A percentile compares a stretch with the other conserved stretches of the same genome.
Conservation (phyloP, 2,797 vertebrate species). For the Acropternis orthonyx region DNA sequence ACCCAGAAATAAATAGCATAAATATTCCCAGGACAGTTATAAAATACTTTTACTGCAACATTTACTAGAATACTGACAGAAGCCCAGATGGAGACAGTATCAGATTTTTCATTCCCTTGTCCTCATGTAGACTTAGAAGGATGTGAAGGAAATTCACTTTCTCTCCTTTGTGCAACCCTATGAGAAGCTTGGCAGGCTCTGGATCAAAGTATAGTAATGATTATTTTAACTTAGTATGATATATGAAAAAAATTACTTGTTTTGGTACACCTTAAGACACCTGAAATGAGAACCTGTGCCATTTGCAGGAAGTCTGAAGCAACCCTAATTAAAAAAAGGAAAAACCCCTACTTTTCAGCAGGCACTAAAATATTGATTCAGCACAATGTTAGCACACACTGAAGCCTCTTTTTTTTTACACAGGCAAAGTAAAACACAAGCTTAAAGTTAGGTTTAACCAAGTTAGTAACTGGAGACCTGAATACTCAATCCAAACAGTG, state of each 20-base stretch:
- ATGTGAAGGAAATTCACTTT: not conserved
- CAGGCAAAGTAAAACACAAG: not conserved
- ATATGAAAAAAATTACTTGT: not conserved
- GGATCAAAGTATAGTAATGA: not conserved
- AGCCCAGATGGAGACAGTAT: not conserved
- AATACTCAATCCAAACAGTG: not conserved
- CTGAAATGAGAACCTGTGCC: not conserved
- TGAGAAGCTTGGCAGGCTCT: not conserved
- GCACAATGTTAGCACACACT: not conserved
- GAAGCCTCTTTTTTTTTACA: not conserved
- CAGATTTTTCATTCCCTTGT: not conserved
- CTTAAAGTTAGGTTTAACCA: not conserved
- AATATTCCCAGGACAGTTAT: not conserved
- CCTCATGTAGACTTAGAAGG: not conserved
- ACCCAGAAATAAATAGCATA: not conserved
- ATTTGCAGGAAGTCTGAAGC: not conserved
- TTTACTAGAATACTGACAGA: not conserved
- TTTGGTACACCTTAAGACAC: not conserved
- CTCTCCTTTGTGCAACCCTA: not conserved
- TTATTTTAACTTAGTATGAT: not conserved
- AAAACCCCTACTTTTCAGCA: not conserved
- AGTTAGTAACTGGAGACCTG: not conserved
- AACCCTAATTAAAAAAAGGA: fast-evolving
- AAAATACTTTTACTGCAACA: not conserved
- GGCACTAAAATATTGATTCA: not conserved